Evolutionary conservation across 1,140 invertebrate species (phyloP).

Genomic region (Achatina immaculata): DNA sequence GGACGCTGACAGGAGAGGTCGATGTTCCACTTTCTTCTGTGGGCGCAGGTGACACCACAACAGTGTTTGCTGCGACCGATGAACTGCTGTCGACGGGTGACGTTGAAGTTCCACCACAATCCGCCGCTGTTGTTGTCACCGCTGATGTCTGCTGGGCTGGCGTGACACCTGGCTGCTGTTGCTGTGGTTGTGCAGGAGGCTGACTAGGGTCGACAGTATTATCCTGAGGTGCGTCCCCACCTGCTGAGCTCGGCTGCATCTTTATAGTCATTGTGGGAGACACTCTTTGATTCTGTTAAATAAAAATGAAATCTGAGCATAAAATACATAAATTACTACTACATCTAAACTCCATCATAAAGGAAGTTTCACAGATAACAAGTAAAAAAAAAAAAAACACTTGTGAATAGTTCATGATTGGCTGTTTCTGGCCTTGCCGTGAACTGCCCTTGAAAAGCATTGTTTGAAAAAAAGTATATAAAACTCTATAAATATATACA

Average conservation of each 20-base stretch:
- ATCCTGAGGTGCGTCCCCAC: constrained; percentile 69
- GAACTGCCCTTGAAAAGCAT: neutral
- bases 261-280: constrained; percentile 67
- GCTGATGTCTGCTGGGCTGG: neutral
- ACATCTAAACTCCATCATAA: neutral
- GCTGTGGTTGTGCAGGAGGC: constrained; percentile 39
- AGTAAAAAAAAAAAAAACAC: neutral
- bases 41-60: neutral
- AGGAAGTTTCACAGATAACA: neutral
- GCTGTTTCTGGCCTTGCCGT: neutral
- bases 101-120: constrained; percentile 11
- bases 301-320: constrained; percentile 13
- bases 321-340: neutral
- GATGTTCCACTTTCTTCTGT: constrained; percentile 37
- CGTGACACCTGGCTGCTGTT: no score
- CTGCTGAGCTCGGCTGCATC: constrained; percentile 68
- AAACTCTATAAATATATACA: no score
- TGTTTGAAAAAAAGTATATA: no score
- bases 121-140: neutral
- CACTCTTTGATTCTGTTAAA: constrained; percentile 10
- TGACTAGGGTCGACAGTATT: constrained; percentile 43
- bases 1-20: neutral
- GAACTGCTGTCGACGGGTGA: neutral
- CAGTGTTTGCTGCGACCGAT: neutral
- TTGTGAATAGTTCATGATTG: neutral